Evolutionary conservation across 1,140 invertebrate genomes (phyloP), one percentile per base, ranked within the genome.

Genomic region (Arion vulgaris): DNA sequence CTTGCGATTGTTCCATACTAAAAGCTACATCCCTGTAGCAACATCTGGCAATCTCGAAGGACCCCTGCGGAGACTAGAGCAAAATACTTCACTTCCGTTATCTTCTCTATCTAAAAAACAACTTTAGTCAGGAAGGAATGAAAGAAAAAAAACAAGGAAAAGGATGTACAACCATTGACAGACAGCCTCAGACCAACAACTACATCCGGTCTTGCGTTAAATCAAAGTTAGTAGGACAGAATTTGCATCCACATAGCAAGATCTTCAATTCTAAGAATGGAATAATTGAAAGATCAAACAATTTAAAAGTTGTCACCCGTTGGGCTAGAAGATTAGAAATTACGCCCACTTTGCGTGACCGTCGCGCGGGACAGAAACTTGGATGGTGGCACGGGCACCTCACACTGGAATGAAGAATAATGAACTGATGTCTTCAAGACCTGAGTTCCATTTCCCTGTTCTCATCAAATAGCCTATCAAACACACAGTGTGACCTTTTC

Each of bases 271-370:
- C 15, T 15, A 57, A n/a, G 53, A 19, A 57, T 15, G 53, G 19
- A 57, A 57, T 57, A 9, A 57, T 57, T 57, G 53, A 57, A 57
- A 57, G 5, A 15, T 57, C 53, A 2, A 57, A 57, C 53, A 23
- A n/a, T 57, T 57, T 57, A 57, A 57, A 57, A 57, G 53, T 57
- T 57, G 53, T 57, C 53, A 23, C 53, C 53, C 53, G 53, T 57
- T 57, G 53, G 9, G 53, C 53, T 23, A 57, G 53, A 57, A 57
- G 23, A 57, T 57, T 57, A 57, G 53, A 57, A 57, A 57, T 57
- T 57, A 57, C 53, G 53, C 26, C 53, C 53, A 9, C 53, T 57
- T 57, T 57, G 53, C 53, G 23, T 57, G 53, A 57, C 53, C 23
- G 53, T 2, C 53, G 2, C 53, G 53, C 17, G 9, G 53, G 53